Conservation (phyloP, 2,797 vertebrate species). For the Poecile montanus region DNA sequence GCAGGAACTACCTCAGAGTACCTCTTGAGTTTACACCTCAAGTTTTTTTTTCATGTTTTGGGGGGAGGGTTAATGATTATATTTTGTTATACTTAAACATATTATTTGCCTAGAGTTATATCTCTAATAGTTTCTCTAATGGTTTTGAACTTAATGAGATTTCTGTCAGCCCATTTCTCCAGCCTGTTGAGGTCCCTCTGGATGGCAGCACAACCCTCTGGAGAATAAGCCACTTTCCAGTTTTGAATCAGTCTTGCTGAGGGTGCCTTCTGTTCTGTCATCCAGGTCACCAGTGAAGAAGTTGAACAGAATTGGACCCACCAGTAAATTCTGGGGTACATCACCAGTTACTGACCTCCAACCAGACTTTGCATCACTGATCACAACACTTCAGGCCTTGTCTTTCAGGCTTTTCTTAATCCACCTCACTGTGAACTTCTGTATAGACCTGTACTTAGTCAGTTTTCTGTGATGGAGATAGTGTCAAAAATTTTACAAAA, state of each 20-base stretch:
- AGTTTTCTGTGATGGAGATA: not conserved
- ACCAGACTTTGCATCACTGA: not conserved
- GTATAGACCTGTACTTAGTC: not conserved
- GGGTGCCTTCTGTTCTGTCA: rapidly evolving
- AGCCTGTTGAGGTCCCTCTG: not conserved
- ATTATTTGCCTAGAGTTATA: too few species aligned
- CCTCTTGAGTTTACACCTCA: too few species aligned
- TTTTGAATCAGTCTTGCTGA: not conserved
- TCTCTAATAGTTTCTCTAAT: too few species aligned
- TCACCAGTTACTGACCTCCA: not conserved
- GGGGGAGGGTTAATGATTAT: too few species aligned
- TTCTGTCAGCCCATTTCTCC: not conserved
- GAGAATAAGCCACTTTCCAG: not conserved
- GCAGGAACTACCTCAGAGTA: not conserved
- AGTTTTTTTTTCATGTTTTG: too few species aligned
- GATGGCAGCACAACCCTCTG: not conserved
- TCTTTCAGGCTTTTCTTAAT: not conserved
- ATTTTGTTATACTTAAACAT: too few species aligned
- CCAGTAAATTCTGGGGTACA: not conserved
- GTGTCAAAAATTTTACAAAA: not conserved
- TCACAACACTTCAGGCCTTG: not conserved
- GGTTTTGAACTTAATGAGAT: not conserved
- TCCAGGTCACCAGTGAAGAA: not conserved
- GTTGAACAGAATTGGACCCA: not conserved
- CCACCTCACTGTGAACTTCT: not conserved